Evolutionary conservation across 2,888 invertebrate genomes (phyloP).

Genomic region (Crossocerus cetratus): DNA sequence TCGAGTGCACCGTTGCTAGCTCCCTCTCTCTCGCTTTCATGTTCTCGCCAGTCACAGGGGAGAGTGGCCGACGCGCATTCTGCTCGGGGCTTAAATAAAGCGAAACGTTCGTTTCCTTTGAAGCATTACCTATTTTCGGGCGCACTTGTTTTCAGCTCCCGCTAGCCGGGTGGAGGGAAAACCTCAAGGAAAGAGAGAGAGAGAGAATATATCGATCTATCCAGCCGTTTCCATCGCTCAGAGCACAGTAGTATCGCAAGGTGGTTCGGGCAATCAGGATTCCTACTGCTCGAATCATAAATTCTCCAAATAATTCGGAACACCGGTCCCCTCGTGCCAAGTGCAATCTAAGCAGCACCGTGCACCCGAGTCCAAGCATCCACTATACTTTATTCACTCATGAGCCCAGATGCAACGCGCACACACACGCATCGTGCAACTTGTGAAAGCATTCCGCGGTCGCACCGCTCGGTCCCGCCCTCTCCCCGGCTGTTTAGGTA

Average conservation of each 20-base stretch:
- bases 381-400: no score
- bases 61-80: neutral
- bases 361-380: no score
- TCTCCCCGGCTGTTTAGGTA: slow-evolving; percentile 31
- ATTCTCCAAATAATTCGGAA: no score
- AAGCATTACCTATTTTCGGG: slow-evolving; percentile 21
- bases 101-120: slow-evolving; percentile 26
- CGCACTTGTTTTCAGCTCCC: neutral
- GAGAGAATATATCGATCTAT: neutral
- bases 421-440: slow-evolving; percentile 1
- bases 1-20: neutral
- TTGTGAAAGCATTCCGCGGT: slow-evolving; percentile 19
- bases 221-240: neutral
- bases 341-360: no score
- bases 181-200: neutral
- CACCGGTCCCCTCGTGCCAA: no score
- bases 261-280: no score
- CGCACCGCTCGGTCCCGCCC: neutral
- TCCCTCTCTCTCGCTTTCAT: neutral
- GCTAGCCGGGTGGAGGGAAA: no score
- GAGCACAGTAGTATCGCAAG: neutral
- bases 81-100: slow-evolving; percentile 27
- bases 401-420: neutral
- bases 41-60: slow-evolving; percentile 2
- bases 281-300: no score